Conservation (phyloP, 1,140 invertebrate species). For the Dreissena rostriformis region DNA sequence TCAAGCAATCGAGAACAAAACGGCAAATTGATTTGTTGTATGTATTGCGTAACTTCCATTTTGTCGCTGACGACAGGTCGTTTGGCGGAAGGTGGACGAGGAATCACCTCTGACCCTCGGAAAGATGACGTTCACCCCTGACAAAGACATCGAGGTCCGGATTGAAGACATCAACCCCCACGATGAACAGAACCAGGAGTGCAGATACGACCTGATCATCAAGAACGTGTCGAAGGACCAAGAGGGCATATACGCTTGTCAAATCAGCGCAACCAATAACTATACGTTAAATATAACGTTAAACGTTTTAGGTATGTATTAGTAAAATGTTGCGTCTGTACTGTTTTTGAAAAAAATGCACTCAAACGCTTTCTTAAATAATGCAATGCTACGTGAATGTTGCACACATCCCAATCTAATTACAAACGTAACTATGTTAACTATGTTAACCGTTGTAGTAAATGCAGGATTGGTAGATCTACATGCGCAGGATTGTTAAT, state of each 20-base stretch:
- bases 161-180: not conserved
- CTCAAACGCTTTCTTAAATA: too few relatives aligned
- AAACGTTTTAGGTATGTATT: conserved; percentile 47
- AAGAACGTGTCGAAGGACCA: conserved; percentile 28
- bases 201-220: conserved; percentile 43
- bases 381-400: too few relatives aligned
- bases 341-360: too few relatives aligned
- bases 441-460: too few relatives aligned
- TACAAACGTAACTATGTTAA: too few relatives aligned
- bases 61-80: not conserved
- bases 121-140: conserved; percentile 19
- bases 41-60: too few relatives aligned
- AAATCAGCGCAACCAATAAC: conserved; percentile 35
- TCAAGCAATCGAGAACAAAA: too few relatives aligned
- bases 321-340: too few relatives aligned
- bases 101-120: conserved; percentile 36
- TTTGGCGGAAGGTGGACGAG: conserved; percentile 32
- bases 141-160: conserved; percentile 24
- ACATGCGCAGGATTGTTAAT: too few relatives aligned
- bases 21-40: too few relatives aligned
- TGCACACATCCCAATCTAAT: too few relatives aligned
- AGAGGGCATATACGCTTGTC: conserved; percentile 37
- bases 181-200: not conserved
- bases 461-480: too few relatives aligned
- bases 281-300: conserved; percentile 40